Conservation (phyloP, 2,797 vertebrate genomes). For the Chiloscyllium punctatum region DNA sequence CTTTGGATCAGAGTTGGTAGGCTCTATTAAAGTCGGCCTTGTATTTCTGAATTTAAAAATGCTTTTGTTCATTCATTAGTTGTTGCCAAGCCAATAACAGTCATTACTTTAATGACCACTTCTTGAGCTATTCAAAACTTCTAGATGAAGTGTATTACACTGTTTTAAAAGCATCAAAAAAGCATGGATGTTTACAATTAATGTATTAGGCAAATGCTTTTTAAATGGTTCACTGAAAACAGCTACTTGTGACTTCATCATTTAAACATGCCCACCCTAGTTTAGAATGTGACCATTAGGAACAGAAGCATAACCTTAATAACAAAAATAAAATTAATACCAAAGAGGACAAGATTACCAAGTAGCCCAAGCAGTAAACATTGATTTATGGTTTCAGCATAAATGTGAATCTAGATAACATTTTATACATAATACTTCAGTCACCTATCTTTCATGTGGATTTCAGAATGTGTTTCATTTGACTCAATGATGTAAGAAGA, state of each 20-base stretch:
- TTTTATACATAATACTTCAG: not conserved
- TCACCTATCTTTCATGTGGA: not conserved
- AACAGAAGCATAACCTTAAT: not conserved
- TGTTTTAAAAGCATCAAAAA: not conserved
- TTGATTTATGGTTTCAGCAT: not conserved
- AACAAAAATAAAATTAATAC: not conserved
- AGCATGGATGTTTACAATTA: not conserved
- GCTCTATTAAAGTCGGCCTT: no score
- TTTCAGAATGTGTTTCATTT: not conserved
- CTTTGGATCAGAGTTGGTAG: no score
- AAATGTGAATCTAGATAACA: not conserved
- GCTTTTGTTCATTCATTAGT: no score
- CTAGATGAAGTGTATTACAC: not conserved
- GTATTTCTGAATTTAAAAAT: no score
- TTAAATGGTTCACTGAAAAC: not conserved
- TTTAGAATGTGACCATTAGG: not conserved
- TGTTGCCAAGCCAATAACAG: not conserved
- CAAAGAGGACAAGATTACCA: not conserved
- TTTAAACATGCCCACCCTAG: not conserved
- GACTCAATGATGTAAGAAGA: not conserved
- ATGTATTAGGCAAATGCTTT: not conserved
- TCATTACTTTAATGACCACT: no score
- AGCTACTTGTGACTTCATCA: not conserved
- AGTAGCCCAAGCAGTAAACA: not conserved
- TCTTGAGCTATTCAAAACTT: not conserved